Evolutionary conservation across 2,797 vertebrate species (phyloP).

Genomic region (Spheniscus humboldti): DNA sequence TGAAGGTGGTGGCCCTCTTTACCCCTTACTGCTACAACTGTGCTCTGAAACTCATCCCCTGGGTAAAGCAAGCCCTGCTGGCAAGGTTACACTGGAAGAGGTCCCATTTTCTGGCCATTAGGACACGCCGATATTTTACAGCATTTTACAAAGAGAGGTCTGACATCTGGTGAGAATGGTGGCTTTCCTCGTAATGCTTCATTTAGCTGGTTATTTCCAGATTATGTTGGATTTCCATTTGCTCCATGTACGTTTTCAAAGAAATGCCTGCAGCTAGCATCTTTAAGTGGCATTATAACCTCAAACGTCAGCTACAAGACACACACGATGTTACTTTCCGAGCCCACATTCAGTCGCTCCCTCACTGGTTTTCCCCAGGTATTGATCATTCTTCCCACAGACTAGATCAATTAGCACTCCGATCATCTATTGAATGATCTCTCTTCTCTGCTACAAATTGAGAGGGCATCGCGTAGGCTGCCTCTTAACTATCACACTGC

Average conservation of each 20-base stretch:
- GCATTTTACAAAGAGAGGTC: background rate
- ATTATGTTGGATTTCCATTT: background rate
- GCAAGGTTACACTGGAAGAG: background rate
- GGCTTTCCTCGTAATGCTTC: background rate
- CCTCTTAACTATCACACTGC: accelerated
- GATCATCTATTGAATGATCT: background rate
- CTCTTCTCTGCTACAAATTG: background rate
- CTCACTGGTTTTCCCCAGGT: background rate
- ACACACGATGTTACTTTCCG: background rate
- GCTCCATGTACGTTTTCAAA: background rate
- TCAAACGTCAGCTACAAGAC: background rate
- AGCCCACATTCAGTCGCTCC: background rate
- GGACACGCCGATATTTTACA: background rate
- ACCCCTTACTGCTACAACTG: accelerated
- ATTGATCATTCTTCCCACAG: background rate
- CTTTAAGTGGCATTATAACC: background rate
- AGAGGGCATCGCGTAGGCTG: background rate
- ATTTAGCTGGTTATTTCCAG: background rate
- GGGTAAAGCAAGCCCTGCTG: background rate
- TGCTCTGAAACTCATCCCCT: background rate
- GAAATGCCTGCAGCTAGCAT: background rate
- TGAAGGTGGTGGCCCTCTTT: background rate
- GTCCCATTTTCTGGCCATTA: background rate
- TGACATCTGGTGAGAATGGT: background rate
- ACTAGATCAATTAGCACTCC: background rate